Evolutionary conservation across 2,888 invertebrate species (phyloP).

Genomic region (Malthinus seriepunctatus): DNA sequence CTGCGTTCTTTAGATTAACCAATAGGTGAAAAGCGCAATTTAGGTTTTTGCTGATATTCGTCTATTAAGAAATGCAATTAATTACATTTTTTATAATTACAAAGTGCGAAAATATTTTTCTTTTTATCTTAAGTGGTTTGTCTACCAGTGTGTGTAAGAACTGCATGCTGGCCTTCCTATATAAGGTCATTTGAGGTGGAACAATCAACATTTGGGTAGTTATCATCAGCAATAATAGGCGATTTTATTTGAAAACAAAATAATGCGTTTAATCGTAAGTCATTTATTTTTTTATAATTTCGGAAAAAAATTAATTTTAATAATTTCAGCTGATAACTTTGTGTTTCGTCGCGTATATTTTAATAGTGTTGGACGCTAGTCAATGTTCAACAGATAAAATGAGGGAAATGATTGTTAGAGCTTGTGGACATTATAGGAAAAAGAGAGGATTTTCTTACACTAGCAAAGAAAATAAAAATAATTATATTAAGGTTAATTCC

Average conservation of each 20-base stretch:
- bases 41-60: neutral
- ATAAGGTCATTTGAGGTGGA: conserved; percentile 20
- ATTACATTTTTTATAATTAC: neutral
- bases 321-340: conserved; percentile 11
- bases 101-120: neutral
- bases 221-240: conserved; percentile 13
- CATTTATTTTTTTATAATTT: neutral
- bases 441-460: conserved; percentile 8
- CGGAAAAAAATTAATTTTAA: too few species aligned
- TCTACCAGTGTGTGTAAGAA: conserved; percentile 13
- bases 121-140: conserved; percentile 2
- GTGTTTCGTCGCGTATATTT: conserved; percentile 5
- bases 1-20: neutral
- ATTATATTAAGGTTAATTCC: neutral
- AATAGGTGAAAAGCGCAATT: neutral
- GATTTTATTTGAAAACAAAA: conserved; percentile 7
- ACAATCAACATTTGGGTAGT: conserved; percentile 15
- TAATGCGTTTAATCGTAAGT: conserved; percentile 15
- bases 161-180: conserved; percentile 20
- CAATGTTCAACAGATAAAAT: conserved; percentile 12
- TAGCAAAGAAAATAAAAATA: neutral
- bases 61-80: neutral
- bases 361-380: conserved; percentile 11
- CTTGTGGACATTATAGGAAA: conserved; percentile 10
- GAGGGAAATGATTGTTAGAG: conserved; percentile 11